A percentile compares a stretch with the other conserved stretches of the same genome.
Evolutionary conservation across 2,113 vertebrate species (phyloP).

Genomic region (Lepus timidus): DNA sequence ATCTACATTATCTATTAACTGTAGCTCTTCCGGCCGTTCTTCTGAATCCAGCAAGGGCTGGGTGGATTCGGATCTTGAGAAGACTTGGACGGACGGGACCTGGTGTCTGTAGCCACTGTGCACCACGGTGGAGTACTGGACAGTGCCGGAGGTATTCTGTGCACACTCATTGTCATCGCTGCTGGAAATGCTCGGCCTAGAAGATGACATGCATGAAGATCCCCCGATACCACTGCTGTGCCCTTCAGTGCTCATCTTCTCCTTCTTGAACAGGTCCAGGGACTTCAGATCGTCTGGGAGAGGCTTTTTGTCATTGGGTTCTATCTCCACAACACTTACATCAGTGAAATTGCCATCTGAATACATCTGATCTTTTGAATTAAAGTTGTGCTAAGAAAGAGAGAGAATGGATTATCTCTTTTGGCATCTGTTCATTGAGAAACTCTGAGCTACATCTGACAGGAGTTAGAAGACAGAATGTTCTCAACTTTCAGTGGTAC

Average conservation of each 20-base stretch:
- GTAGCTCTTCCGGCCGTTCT: conserved; percentile 91
- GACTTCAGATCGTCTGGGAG: conserved; percentile 93
- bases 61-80: conserved; percentile 96
- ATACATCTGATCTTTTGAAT: conserved; percentile 90
- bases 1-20: conserved; percentile 73
- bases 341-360: conserved; percentile 92
- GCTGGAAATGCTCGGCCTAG: conserved; percentile 96
- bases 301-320: conserved; percentile 90
- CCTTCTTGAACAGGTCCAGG: conserved; percentile 93
- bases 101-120: conserved; percentile 96
- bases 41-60: conserved; percentile 96
- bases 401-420: conserved; percentile 48
- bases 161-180: conserved; percentile 93
- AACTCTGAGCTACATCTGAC: not conserved
- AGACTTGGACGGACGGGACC: conserved; percentile 91
- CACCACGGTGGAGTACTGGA: conserved; percentile 97
- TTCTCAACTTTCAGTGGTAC: not conserved
- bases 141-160: conserved; percentile 95
- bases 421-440: not conserved
- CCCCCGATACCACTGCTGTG: conserved; percentile 98
- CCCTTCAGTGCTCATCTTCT: conserved; percentile 95
- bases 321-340: conserved; percentile 95
- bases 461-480: not conserved
- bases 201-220: conserved; percentile 98
- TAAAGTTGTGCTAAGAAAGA: conserved; percentile 90